Base-by-base conservation (phyloP, 2,797 vertebrate species). In the Neomorphus geoffroyi region DNA sequence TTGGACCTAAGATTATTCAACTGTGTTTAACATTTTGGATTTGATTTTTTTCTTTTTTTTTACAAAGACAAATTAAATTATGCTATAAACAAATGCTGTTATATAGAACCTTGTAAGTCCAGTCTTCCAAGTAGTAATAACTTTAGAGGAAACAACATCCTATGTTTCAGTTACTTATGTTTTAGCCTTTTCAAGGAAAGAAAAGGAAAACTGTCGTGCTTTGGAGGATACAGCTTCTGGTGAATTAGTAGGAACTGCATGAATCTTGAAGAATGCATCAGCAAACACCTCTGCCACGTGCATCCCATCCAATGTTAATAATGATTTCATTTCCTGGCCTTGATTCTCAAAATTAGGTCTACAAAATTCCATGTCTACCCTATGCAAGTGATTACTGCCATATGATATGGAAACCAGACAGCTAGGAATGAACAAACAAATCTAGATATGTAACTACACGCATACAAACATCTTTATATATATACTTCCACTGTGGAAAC, bases 161-260 rank as follows among this genome's bases (percentile, higher is more conserved):
- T 74, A n/a, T 54, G 10, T 56, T 92, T 79, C 70, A 71, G 17
- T 71, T 41, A 41, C 39, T 41, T 41, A 56, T 8, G 32, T 30
- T 93, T 91, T 41, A 86, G 43, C 10, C 35, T 88, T 86, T 94
- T 93, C 57, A 80, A 79, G 72, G 48, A 90, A 66, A 79, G 64
- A 85, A 92, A 80, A 56, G 13, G 28, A 77, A 57, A 83, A 13
- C 45, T 69, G 33, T 77, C 45, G 33, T n/a, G 53, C 85, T 92
- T 61, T 80, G 51, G 32, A 75, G 32, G 39, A 71, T 43, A 86
- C 2, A 32, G 30, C 69, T 96, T 94, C 67, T 77, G 41, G 74
- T 6, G 27, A 75, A 81, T 95, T 80, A 91, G 21, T 28, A 87
- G 94, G 46, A 88, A 69, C 35, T 43, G 57, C n/a, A 82, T n/a